Conservation (phyloP, 53 echinoderm and acorn worm species). For the Mesocentrotus franciscanus region DNA sequence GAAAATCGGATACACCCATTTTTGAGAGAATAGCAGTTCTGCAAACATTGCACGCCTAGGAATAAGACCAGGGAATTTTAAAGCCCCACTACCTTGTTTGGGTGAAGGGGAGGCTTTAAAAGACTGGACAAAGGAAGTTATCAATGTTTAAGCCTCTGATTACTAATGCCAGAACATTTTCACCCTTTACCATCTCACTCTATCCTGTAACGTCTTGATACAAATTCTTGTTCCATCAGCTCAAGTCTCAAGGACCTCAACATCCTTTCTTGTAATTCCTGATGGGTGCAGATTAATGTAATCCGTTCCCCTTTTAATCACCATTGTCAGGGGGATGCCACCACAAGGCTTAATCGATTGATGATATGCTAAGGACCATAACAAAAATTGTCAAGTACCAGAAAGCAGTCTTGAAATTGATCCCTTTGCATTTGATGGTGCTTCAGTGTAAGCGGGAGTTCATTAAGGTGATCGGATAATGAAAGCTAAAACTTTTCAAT, state of each 20-base stretch:
- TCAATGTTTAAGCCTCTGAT: background rate
- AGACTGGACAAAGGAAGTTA: background rate
- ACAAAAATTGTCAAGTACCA: background rate
- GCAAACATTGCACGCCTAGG: background rate
- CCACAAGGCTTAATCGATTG: constrained; percentile 27
- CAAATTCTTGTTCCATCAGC: background rate
- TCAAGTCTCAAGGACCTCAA: background rate
- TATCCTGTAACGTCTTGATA: background rate
- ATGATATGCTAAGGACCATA: background rate
- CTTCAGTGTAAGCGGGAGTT: constrained; percentile 2
- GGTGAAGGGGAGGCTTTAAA: constrained; percentile 14
- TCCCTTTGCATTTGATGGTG: background rate
- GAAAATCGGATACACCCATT: background rate
- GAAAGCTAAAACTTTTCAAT: background rate
- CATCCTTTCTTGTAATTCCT: background rate
- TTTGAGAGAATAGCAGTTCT: background rate
- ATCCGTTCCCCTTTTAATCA: background rate
- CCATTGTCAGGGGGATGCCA: constrained; percentile 5
- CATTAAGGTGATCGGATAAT: constrained; percentile 1
- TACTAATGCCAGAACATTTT: background rate
- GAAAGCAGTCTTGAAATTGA: constrained; percentile 9
- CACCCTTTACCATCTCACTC: background rate
- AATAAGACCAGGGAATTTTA: background rate
- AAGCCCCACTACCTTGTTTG: constrained; percentile 8
- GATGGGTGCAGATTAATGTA: constrained; percentile 15